A percentile compares a stretch with the other conserved stretches of the same genome.
Evolutionary conservation across 2,888 invertebrate genomes (phyloP).

Genomic region (Beris chalybata): DNA sequence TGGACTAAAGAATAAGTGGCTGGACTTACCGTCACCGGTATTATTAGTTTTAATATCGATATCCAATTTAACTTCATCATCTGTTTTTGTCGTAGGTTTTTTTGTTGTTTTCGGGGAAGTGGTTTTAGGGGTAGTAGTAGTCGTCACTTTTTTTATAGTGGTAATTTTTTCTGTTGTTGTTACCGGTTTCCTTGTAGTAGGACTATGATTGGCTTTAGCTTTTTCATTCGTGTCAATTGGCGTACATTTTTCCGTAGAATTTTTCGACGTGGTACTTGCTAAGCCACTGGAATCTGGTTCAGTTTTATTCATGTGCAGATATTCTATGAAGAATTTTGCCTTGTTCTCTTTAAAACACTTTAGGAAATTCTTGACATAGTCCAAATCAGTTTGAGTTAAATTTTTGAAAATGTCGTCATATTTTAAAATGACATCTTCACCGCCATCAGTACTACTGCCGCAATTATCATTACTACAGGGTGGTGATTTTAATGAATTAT

Average conservation of each 20-base stretch:
- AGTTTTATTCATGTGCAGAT: constrained; percentile 20
- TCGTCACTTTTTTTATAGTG: background rate
- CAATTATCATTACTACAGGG: too few species aligned
- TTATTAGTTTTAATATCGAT: constrained; percentile 16
- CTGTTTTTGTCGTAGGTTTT: background rate
- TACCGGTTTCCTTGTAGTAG: background rate
- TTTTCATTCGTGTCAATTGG: background rate
- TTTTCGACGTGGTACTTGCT: background rate
- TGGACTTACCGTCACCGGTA: constrained; percentile 14
- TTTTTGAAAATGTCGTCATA: constrained; percentile 24
- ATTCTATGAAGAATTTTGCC: constrained; percentile 19
- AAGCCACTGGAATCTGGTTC: background rate
- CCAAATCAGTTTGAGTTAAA: constrained; percentile 24
- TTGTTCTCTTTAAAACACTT: constrained; percentile 32
- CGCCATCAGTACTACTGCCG: too few species aligned
- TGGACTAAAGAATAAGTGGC: background rate
- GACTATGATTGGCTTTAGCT: background rate
- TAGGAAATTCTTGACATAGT: constrained; percentile 21
- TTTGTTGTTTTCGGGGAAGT: background rate
- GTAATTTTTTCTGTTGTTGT: background rate
- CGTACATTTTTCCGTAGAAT: background rate
- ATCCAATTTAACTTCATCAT: constrained; percentile 18
- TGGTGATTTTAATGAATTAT: too few species aligned
- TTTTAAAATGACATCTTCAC: background rate
- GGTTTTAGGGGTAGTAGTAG: background rate